Conservation (phyloP, 2,888 invertebrate species). For the Metallyticus violacea region DNA sequence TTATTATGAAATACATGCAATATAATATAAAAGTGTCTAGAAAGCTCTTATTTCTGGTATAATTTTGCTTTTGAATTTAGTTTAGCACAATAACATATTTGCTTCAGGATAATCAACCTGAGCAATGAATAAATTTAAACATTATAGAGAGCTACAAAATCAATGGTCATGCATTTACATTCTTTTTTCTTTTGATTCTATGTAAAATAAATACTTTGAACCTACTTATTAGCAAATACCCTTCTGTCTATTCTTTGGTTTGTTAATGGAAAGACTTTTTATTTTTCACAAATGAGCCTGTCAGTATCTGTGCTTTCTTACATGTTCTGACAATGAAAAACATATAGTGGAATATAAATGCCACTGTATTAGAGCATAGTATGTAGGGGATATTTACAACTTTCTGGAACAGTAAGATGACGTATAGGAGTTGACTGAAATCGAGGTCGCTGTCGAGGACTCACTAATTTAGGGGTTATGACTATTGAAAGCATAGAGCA, state of each 20-base stretch:
- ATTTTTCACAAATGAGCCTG: no score
- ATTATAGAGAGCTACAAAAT: no score
- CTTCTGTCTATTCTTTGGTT: not conserved
- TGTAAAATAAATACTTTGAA: not conserved
- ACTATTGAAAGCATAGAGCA: not conserved
- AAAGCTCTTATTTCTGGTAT: not conserved
- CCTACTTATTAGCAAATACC: not conserved
- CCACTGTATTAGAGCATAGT: not conserved
- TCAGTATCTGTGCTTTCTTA: not conserved
- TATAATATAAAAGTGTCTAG: not conserved
- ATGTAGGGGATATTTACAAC: not conserved
- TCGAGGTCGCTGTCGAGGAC: not conserved
- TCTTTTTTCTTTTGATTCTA: not conserved
- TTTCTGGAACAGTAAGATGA: not conserved
- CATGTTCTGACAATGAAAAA: no score
- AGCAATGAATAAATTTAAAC: no score
- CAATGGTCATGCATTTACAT: no score
- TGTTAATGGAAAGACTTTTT: not conserved
- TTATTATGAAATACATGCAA: no score
- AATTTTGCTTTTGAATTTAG: not conserved
- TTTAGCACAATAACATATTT: not conserved
- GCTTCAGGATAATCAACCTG: no score
- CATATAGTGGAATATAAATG: no score
- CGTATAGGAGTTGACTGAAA: not conserved
- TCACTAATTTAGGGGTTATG: not conserved